Percentiles rank a stretch among this genome's conserved stretches.
Evolutionary conservation across 2,888 invertebrate genomes (phyloP).

Genomic region (Amblyjoppa fuscipennis): DNA sequence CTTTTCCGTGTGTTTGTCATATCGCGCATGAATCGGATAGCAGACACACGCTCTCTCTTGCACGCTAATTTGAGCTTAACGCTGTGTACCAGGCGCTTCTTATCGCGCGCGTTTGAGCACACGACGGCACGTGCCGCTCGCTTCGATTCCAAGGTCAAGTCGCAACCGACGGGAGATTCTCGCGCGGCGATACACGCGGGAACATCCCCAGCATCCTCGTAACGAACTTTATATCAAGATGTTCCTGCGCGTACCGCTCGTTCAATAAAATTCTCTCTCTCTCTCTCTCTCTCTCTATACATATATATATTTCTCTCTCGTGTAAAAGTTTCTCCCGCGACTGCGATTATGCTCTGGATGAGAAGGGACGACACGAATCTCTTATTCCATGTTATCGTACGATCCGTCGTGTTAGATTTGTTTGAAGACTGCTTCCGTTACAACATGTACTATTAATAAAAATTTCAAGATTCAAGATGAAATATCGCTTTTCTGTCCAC

Average conservation of each 20-base stretch:
- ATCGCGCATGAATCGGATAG: slow-evolving; percentile 77
- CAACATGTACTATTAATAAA: slow-evolving; percentile 81
- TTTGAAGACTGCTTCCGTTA: slow-evolving; percentile 84
- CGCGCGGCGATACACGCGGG: slow-evolving; percentile 23
- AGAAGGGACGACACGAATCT: slow-evolving; percentile 49
- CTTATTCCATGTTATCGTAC: slow-evolving; percentile 78
- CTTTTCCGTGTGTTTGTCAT: slow-evolving; percentile 77
- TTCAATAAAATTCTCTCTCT: slow-evolving; percentile 54
- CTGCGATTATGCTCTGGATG: slow-evolving; percentile 40
- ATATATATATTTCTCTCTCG: slow-evolving; percentile 29
- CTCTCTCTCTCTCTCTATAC: slow-evolving; percentile 32
- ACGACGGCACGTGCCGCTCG: slow-evolving; percentile 60
- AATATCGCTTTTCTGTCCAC: slow-evolving; percentile 10
- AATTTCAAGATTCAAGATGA: slow-evolving; percentile 70
- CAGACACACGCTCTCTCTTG: slow-evolving; percentile 73
- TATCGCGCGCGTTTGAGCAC: slow-evolving; percentile 65
- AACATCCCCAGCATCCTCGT: slow-evolving; percentile 65
- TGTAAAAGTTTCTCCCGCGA: slow-evolving; percentile 9
- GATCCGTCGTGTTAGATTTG: slow-evolving; percentile 80
- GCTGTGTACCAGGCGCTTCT: slow-evolving; percentile 68
- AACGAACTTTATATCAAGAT: slow-evolving; percentile 45
- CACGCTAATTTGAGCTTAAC: slow-evolving; percentile 78
- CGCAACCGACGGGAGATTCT: slow-evolving; percentile 27
- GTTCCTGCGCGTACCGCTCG: slow-evolving; percentile 63
- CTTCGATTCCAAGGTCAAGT: slow-evolving; percentile 53